Percentiles rank a stretch among this genome's conserved stretches.
phyloP scores from a whole-genome alignment of 1,140 invertebrate species.

The Chironomus striatipennis region DNA sequence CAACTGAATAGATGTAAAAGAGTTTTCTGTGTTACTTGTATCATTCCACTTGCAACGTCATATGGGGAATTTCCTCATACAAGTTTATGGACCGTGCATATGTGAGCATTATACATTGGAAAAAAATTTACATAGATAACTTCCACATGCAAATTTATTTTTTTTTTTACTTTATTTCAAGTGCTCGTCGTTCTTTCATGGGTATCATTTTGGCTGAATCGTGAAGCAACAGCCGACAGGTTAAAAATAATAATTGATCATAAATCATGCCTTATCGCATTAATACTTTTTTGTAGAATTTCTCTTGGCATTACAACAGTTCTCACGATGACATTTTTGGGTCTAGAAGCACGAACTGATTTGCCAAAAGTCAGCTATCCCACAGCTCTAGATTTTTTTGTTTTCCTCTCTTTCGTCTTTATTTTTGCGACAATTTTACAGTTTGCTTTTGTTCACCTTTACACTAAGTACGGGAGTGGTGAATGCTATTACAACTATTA shows the following conservation, averaged over 20 bases:
- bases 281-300: constrained; percentile 45
- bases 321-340: constrained; percentile 81
- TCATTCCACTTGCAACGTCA: constrained; percentile 76
- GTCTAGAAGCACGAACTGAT: constrained; percentile 74
- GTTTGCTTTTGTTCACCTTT: constrained; percentile 80
- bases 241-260: background rate
- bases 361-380: constrained; percentile 80
- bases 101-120: background rate
- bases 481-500: constrained; percentile 66
- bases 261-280: background rate
- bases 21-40: constrained; percentile 70
- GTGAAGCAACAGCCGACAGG: constrained; percentile 75
- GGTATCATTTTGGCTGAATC: constrained; percentile 86
- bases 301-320: constrained; percentile 79
- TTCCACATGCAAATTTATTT: background rate
- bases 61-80: constrained; percentile 81
- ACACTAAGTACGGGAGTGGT: constrained; percentile 81
- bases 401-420: constrained; percentile 77
- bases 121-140: background rate
- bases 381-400: constrained; percentile 80
- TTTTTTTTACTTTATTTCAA: constrained; percentile 24
- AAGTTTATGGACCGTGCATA: constrained; percentile 81
- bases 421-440: constrained; percentile 81
- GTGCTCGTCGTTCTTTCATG: constrained; percentile 79
- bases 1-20: constrained; percentile 41